phyloP scores from a whole-genome alignment of 2,888 invertebrate genomes.

The Mythimna ferrago region DNA sequence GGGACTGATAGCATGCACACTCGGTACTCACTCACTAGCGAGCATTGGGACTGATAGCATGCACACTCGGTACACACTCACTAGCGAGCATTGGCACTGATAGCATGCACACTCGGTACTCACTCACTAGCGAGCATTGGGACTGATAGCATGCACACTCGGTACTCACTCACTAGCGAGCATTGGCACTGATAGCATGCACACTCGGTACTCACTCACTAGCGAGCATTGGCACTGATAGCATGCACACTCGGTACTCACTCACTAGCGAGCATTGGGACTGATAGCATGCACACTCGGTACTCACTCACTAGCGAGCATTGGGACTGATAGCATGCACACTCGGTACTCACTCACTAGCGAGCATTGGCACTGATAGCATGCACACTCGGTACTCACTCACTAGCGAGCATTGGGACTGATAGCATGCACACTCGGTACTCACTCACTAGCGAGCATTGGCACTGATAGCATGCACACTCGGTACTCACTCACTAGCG shows the following conservation, averaged over 20 bases:
- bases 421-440: background rate
- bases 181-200: background rate
- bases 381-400: background rate
- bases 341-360: background rate
- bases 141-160: background rate
- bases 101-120: background rate
- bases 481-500: background rate
- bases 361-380: background rate
- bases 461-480: background rate
- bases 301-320: conserved; percentile 3
- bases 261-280: background rate
- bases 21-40: background rate
- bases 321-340: background rate
- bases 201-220: background rate
- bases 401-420: background rate
- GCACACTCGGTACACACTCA: background rate
- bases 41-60: background rate
- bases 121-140: background rate
- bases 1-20: background rate
- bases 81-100: background rate
- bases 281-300: background rate
- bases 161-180: background rate
- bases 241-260: background rate
- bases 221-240: background rate
- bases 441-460: conserved; percentile 1